These are phyloP conservation scores for Chionis minor DNA, from an alignment of 2,113 vertebrate genomes.

Conservation along the genomic window DNA sequence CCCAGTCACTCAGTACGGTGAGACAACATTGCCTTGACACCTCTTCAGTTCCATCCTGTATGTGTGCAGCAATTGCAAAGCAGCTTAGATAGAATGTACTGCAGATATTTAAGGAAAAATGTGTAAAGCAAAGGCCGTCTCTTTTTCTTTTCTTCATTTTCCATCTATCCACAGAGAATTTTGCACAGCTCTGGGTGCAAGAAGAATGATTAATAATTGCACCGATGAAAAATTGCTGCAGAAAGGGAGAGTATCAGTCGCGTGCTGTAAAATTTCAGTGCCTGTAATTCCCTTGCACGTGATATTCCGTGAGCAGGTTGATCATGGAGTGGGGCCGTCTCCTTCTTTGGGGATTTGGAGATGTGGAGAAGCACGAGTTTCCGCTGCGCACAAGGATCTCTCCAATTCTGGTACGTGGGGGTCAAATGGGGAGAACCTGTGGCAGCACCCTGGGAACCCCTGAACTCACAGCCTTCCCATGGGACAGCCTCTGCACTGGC, in stretches of 20 bases:
- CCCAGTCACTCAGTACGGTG: slow-evolving; percentile 15
- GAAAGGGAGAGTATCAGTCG: not conserved
- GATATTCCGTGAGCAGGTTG: not conserved
- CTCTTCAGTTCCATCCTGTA: not conserved
- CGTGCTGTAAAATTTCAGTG: not conserved
- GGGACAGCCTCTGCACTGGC: not conserved
- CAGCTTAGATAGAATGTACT: not conserved
- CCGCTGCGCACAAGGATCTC: not conserved
- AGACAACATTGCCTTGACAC: not conserved
- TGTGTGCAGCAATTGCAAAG: not conserved
- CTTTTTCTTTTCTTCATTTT: not conserved
- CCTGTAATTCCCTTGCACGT: not conserved
- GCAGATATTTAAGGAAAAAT: not conserved
- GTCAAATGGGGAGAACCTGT: not conserved
- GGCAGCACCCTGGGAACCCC: not conserved
- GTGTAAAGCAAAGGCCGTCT: not conserved
- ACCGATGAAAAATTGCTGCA: not conserved
- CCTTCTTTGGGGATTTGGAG: not conserved
- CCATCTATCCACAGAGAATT: not conserved
- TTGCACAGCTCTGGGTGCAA: not conserved
- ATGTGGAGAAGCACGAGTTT: not conserved
- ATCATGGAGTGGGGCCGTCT: not conserved
- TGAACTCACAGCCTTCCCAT: not conserved
- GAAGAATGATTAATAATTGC: not conserved
- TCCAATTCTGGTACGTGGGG: not conserved